phyloP scores from a whole-genome alignment of 2,888 invertebrate genomes.

The Ephialtes manifestator region DNA sequence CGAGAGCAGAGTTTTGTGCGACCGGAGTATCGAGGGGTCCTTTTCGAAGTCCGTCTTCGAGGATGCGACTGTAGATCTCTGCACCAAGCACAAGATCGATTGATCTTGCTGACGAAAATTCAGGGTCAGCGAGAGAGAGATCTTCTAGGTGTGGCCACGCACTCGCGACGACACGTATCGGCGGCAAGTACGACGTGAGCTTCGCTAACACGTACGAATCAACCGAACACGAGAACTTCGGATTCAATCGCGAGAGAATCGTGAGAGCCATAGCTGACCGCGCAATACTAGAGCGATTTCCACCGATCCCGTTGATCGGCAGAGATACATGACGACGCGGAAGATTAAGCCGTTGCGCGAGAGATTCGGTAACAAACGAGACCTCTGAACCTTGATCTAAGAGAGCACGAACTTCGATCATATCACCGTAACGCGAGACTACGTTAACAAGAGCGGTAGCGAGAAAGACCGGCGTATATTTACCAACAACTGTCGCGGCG shows the following conservation, averaged over 20 bases:
- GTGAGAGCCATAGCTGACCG: neutral
- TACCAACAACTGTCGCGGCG: neutral
- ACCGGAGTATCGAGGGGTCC: neutral
- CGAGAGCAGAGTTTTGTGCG: constrained; percentile 9
- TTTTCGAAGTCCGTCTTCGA: neutral
- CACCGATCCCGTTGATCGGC: constrained; percentile 9
- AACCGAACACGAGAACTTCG: too few species aligned
- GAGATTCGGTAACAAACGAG: too few species aligned
- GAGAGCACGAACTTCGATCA: constrained; percentile 7
- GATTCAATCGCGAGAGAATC: neutral
- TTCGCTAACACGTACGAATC: constrained; percentile 7
- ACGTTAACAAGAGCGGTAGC: too few species aligned
- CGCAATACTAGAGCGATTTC: neutral
- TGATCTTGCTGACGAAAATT: neutral
- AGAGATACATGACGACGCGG: neutral
- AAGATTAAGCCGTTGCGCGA: neutral
- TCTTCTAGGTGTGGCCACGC: constrained; percentile 8
- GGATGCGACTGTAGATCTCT: neutral
- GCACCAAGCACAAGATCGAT: constrained; percentile 20
- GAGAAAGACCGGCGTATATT: too few species aligned
- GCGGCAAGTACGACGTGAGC: constrained; percentile 27
- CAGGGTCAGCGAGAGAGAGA: constrained; percentile 20
- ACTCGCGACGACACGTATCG: neutral
- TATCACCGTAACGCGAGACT: too few species aligned
- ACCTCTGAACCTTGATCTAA: constrained; percentile 21